Percentiles rank a stretch among this genome's conserved stretches.
Evolutionary conservation across 2,113 vertebrate species (phyloP).

Genomic region (Tetrax tetrax): DNA sequence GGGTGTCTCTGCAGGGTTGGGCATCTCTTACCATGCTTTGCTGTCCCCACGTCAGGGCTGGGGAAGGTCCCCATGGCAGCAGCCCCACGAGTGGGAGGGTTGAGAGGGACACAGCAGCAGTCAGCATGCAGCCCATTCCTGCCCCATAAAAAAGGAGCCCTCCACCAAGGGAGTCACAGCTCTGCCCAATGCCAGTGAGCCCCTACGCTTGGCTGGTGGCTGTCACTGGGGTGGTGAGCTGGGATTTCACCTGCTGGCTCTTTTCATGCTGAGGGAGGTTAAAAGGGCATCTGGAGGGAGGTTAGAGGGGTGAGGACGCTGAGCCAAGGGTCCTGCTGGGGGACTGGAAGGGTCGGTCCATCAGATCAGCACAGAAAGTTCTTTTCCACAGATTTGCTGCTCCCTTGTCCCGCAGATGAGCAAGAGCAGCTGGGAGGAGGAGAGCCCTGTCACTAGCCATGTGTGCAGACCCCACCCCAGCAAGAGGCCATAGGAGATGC

Average conservation of each 20-base stretch:
- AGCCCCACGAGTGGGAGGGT: neutral
- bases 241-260: neutral
- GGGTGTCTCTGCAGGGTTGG: neutral
- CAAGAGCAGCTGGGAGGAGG: neutral
- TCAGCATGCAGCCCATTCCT: neutral
- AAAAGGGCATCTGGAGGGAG: neutral
- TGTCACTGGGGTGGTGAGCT: fast-evolving
- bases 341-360: neutral
- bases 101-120: neutral
- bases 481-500: neutral
- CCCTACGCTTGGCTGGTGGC: fast-evolving
- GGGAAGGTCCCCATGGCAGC: neutral
- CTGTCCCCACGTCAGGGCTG: no score
- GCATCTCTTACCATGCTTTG: neutral
- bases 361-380: neutral
- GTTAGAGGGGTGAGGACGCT: neutral
- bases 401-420: neutral
- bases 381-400: neutral
- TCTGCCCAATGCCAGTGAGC: neutral
- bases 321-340: neutral
- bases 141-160: fast-evolving
- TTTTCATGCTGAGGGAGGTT: neutral
- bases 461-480: neutral
- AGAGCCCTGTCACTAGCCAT: neutral
- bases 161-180: neutral